These are phyloP conservation scores for Perccottus glenii DNA, from an alignment of 2,113 vertebrate species.

Conservation along the genomic window DNA sequence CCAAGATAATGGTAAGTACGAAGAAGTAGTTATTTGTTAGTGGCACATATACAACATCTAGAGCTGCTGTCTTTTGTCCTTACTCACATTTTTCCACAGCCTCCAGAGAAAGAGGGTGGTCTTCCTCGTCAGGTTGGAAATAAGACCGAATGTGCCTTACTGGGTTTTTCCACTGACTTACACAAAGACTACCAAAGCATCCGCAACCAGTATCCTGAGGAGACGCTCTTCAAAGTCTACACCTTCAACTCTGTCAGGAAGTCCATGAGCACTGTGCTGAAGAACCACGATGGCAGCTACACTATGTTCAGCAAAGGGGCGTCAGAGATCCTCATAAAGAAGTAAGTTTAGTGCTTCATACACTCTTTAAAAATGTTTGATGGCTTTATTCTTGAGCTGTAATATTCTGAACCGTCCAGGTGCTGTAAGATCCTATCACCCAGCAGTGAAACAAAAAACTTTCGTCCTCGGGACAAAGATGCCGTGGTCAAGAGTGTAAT, in stretches of 20 bases:
- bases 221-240: conserved; percentile 95
- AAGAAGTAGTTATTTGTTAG: conserved; percentile 20
- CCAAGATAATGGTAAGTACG: conserved; percentile 93
- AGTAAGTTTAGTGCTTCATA: conserved; percentile 79
- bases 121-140: conserved; percentile 95
- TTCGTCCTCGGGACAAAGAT: conserved; percentile 88
- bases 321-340: conserved; percentile 97
- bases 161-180: conserved; percentile 90
- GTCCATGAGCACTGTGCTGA: conserved; percentile 98
- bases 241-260: conserved; percentile 98
- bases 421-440: conserved; percentile 90
- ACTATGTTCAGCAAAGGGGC: conserved; percentile 98
- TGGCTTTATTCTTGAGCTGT: no score
- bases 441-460: conserved; percentile 85
- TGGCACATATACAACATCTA: no score
- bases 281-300: conserved; percentile 91
- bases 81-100: conserved; percentile 67
- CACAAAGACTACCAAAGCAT: conserved; percentile 91
- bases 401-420: conserved; percentile 68
- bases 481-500: conserved; percentile 91
- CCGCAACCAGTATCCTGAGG: conserved; percentile 93
- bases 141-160: conserved; percentile 99
- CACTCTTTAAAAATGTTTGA: no score
- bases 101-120: conserved; percentile 95
- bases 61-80: conserved; percentile 2